Conservation (phyloP, 2,888 invertebrate genomes). For the Odontomyia ornata region DNA sequence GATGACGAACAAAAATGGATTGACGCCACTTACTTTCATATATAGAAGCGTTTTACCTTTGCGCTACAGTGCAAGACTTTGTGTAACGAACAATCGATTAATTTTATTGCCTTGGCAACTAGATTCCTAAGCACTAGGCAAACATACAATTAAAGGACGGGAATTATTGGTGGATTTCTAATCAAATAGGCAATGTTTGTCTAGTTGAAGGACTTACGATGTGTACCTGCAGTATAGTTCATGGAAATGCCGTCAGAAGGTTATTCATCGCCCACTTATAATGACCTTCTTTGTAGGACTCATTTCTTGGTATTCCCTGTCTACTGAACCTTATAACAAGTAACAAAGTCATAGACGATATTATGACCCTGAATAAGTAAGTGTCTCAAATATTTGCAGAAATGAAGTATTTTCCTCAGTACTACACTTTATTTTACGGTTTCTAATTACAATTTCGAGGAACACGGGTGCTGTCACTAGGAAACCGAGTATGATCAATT, state of each 20-base stretch:
- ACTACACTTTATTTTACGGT: too few relatives aligned
- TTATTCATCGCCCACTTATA: too few relatives aligned
- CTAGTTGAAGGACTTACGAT: neutral
- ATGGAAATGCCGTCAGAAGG: neutral
- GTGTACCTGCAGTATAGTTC: neutral
- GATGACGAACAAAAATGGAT: neutral
- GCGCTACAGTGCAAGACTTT: neutral
- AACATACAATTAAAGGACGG: conserved; percentile 14
- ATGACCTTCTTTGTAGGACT: too few relatives aligned
- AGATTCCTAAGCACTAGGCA: neutral
- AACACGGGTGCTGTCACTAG: too few relatives aligned
- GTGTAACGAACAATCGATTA: conserved; percentile 23
- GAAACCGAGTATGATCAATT: too few relatives aligned
- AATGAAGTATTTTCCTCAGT: too few relatives aligned
- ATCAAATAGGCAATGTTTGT: conserved; percentile 31
- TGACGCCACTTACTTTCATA: neutral
- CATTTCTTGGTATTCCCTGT: too few relatives aligned
- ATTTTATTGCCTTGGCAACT: conserved; percentile 37
- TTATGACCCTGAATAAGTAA: too few relatives aligned
- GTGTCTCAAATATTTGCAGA: too few relatives aligned
- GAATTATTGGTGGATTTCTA: conserved; percentile 33
- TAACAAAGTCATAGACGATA: too few relatives aligned
- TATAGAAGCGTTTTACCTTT: neutral
- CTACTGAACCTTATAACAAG: too few relatives aligned
- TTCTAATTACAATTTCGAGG: too few relatives aligned